Base-by-base conservation (phyloP, 2,888 invertebrate species). In the Drosophila acutilabella region DNA sequence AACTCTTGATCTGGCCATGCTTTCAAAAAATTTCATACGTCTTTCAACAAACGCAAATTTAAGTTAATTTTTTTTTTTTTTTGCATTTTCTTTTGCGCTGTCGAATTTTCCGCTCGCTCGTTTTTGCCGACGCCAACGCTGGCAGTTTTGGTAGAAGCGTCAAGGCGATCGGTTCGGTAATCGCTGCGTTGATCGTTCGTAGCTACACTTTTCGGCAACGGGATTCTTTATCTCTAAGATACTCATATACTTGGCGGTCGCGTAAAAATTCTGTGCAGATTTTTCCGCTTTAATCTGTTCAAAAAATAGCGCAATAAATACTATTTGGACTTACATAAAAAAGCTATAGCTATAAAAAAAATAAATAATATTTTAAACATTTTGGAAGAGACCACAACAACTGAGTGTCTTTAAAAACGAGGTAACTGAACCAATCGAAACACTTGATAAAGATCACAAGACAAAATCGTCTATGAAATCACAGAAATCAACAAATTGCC, bases 71-170 rank as follows among this genome's bases (percentile, higher is more conserved):
- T 51, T 18, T 57, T 50, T 57, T 50, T 20, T 20, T 20, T 30
- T 50, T 48, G 33, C 18, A 5, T 50, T 40, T 45, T 23, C 58
- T 33, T 47, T 41, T 36, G 36, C 36, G 36, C 11, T 58, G 64
- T 71, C 64, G 68, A 67, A 69, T 80, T 78, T 78, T 68, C 71
- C 77, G 71, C 67, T 64, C 58, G 64, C 23, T 60, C 59, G 44
- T 14, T 60, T 50, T 69, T 42, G 58, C 48, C 51, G 74, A 85
- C 47, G 57, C 64, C 44, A 26, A 40, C 42, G 69, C 53, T 59
- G 52, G 53, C 89, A 89, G 89, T 83, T 83, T 89, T 60, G 81
- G 74, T 83, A 71, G 71, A 62, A 87, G 58, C 87, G 74, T 89
- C 89, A 83, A 83, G 87, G 87, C 81, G 77, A 75, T 66, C 87